Evolutionary conservation across 2,113 vertebrate genomes (phyloP).

Genomic region (Arenaria interpres): DNA sequence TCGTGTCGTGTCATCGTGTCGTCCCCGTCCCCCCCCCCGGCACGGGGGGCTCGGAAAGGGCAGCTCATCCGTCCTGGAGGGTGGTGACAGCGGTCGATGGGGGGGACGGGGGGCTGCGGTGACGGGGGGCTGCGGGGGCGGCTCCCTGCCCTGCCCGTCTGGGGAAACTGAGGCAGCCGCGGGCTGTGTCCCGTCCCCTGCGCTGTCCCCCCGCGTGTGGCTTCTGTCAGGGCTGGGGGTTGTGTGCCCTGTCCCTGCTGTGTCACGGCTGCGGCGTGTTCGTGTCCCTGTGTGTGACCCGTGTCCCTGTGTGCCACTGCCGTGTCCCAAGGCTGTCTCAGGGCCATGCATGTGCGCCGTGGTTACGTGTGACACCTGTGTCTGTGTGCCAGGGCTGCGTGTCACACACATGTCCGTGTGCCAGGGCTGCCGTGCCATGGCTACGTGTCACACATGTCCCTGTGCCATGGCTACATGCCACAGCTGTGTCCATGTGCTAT

Average conservation of each 20-base stretch:
- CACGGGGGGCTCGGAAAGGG: neutral
- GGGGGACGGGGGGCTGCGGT: neutral
- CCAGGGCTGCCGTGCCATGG: too few relatives aligned
- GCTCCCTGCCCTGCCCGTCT: neutral
- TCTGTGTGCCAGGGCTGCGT: neutral
- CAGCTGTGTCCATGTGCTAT: too few relatives aligned
- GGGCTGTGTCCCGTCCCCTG: neutral
- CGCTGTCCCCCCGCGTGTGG: neutral
- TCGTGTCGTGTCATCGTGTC: too few relatives aligned
- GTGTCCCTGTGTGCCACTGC: neutral
- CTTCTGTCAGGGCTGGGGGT: neutral
- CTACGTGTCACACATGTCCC: too few relatives aligned
- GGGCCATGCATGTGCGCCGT: accelerated
- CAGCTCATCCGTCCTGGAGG: neutral
- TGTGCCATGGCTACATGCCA: neutral
- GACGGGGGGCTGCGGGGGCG: neutral
- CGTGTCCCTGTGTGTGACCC: neutral
- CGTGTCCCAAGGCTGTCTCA: neutral
- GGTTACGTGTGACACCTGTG: neutral
- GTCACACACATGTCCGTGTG: too few relatives aligned
- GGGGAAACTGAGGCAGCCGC: neutral
- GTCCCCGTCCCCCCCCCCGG: neutral
- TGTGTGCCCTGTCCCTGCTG: neutral
- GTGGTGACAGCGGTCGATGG: neutral
- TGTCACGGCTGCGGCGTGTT: accelerated